phyloP scores from a whole-genome alignment of 2,113 vertebrate species.

The Phoenicopterus ruber region DNA sequence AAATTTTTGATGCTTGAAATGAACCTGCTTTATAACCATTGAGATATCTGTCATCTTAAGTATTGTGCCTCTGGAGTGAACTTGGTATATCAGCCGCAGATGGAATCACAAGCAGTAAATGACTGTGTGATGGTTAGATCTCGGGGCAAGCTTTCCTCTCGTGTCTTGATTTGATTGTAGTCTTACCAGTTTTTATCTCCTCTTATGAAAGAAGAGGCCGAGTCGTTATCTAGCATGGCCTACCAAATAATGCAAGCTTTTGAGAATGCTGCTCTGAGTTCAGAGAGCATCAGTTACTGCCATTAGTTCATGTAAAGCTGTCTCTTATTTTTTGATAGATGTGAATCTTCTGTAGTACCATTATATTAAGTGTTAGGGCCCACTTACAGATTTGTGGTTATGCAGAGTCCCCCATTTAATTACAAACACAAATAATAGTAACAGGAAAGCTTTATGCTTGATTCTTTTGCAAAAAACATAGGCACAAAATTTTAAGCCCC shows the following conservation, averaged over 20 bases:
- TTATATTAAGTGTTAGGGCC: background rate
- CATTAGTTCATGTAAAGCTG: background rate
- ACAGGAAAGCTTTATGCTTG: background rate
- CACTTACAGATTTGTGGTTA: background rate
- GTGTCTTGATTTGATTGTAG: background rate
- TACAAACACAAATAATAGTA: background rate
- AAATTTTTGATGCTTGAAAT: background rate
- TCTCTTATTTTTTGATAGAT: background rate
- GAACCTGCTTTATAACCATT: background rate
- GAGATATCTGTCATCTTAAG: background rate
- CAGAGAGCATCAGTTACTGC: background rate
- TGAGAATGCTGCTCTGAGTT: background rate
- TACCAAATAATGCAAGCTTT: background rate
- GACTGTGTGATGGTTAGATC: background rate
- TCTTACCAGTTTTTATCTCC: background rate
- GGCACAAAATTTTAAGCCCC: background rate
- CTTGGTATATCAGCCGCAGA: background rate
- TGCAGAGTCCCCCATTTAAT: background rate
- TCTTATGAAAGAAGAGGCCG: background rate
- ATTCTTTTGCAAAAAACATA: background rate
- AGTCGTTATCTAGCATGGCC: background rate
- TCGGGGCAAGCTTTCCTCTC: background rate
- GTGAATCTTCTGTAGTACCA: background rate
- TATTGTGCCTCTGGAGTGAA: background rate
- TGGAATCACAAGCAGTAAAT: background rate